Conservation (phyloP, 2,888 invertebrate genomes). For the Cataglyphis cursor region DNA sequence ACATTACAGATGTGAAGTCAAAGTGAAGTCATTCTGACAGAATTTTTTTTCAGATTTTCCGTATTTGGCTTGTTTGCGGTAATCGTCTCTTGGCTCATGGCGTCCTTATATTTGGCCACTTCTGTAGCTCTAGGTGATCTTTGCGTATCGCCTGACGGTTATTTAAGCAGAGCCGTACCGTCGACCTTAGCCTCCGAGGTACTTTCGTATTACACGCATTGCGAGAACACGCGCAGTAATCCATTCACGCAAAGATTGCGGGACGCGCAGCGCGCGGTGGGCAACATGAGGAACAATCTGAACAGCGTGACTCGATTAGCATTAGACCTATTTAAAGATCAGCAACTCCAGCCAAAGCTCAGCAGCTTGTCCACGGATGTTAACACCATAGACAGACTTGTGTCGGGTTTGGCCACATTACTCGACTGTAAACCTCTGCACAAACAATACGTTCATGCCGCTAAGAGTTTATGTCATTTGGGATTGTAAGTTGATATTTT, state of each 20-base stretch:
- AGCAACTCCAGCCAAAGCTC: constrained; percentile 90
- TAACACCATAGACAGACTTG: constrained; percentile 91
- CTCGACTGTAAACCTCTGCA: constrained; percentile 95
- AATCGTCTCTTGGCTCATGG: constrained; percentile 95
- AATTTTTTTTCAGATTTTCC: constrained; percentile 89
- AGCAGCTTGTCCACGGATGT: constrained; percentile 93
- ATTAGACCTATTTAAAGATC: constrained; percentile 87
- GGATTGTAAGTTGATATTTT: constrained; percentile 89
- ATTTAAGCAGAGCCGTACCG: constrained; percentile 88
- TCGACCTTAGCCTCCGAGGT: constrained; percentile 87
- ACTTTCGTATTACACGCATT: constrained; percentile 93
- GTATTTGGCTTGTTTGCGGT: constrained; percentile 95
- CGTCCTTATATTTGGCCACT: constrained; percentile 94
- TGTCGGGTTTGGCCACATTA: constrained; percentile 90
- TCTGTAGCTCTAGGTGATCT: constrained; percentile 95
- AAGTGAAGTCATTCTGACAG: not conserved
- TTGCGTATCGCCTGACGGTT: constrained; percentile 94
- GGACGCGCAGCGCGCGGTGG: constrained; percentile 92
- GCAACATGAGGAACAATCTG: constrained; percentile 88
- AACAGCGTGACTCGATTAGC: constrained; percentile 87
- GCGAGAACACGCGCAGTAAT: constrained; percentile 93
- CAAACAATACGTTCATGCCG: constrained; percentile 93
- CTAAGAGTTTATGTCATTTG: constrained; percentile 94
- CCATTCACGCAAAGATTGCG: constrained; percentile 94
- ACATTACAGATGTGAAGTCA: not conserved